A percentile compares a stretch with the other conserved stretches of the same genome.
These are phyloP conservation scores for Temnothorax nylanderi DNA, from an alignment of 1,140 invertebrate species.

Conservation along the genomic window DNA sequence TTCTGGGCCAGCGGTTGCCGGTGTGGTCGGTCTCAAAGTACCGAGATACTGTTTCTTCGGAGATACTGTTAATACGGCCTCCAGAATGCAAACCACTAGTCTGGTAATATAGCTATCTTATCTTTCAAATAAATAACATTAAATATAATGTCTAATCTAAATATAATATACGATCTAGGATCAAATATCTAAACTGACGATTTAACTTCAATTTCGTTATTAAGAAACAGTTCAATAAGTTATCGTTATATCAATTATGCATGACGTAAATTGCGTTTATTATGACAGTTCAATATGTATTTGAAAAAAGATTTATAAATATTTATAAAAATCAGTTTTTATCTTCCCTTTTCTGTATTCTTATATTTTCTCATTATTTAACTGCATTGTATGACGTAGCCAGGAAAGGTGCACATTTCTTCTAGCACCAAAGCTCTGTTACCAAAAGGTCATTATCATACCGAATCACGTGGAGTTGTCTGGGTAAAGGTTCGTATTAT, in stretches of 20 bases:
- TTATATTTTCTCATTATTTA: neutral
- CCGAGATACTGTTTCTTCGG: constrained; percentile 93
- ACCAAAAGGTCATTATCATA: constrained; percentile 87
- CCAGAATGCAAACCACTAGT: constrained; percentile 93
- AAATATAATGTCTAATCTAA: neutral
- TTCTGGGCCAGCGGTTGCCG: constrained; percentile 92
- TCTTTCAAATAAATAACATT: neutral
- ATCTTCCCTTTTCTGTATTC: neutral
- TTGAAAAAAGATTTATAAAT: neutral
- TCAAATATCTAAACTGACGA: neutral
- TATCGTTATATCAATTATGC: neutral
- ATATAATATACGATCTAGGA: too few relatives aligned
- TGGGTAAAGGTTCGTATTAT: constrained; percentile 89
- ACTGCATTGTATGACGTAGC: constrained; percentile 80
- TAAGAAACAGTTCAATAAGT: neutral
- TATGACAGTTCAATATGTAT: neutral
- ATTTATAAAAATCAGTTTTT: neutral
- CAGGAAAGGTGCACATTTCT: constrained; percentile 92
- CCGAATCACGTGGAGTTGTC: constrained; percentile 89
- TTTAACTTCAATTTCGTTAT: neutral
- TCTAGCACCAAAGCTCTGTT: constrained; percentile 88
- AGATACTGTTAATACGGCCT: constrained; percentile 95
- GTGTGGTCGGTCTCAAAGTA: constrained; percentile 93
- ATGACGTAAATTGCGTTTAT: neutral
- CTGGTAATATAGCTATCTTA: constrained; percentile 84